phyloP scores from a whole-genome alignment of 2,113 vertebrate genomes.

The Cynopterus brachyotis region DNA sequence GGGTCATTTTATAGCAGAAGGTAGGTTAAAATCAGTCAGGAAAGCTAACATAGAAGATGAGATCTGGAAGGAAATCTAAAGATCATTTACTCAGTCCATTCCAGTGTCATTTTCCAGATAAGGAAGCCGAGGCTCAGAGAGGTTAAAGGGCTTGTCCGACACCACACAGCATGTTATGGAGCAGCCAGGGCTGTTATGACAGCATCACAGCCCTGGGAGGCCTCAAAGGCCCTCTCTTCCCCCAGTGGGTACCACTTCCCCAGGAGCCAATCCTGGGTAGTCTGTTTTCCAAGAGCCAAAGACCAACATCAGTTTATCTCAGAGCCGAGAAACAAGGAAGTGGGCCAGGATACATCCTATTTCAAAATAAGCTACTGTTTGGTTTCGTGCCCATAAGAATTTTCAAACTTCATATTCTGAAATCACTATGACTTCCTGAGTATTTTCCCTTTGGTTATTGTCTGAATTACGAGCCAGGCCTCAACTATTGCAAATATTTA shows the following conservation, averaged over 20 bases:
- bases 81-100: neutral
- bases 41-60: neutral
- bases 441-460: neutral
- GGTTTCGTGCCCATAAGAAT: neutral
- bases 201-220: neutral
- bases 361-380: neutral
- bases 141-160: neutral
- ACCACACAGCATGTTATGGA: neutral
- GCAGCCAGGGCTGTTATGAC: neutral
- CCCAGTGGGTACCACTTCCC: neutral
- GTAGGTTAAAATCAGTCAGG: neutral
- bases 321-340: conserved; percentile 1
- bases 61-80: neutral
- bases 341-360: neutral
- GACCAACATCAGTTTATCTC: neutral
- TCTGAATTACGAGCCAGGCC: neutral
- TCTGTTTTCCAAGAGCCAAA: neutral
- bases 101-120: neutral
- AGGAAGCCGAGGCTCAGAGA: neutral
- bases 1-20: neutral
- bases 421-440: neutral
- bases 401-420: neutral
- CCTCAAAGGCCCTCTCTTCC: neutral
- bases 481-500: conserved; percentile 11
- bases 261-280: neutral